Conservation (phyloP, 2,888 invertebrate genomes). For the Calameuta filiformis region DNA sequence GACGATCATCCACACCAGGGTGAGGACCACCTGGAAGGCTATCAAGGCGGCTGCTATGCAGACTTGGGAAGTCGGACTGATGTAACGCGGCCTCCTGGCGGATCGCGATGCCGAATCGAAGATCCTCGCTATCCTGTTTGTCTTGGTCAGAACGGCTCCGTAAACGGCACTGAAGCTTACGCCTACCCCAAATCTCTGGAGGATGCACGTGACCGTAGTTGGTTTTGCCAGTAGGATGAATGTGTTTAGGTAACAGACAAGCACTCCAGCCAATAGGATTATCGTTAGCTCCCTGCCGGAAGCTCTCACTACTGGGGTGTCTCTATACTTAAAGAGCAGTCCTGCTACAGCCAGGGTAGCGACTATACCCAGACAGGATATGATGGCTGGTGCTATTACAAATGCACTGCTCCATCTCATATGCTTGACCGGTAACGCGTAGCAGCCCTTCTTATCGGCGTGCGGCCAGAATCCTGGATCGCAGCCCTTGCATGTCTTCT, state of each 20-base stretch:
- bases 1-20: constrained; percentile 74
- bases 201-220: constrained; percentile 70
- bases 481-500: constrained; percentile 75
- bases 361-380: constrained; percentile 73
- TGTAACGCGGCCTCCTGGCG: constrained; percentile 73
- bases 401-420: constrained; percentile 76
- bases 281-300: constrained; percentile 75
- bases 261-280: constrained; percentile 73
- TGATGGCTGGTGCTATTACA: constrained; percentile 73
- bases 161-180: constrained; percentile 76
- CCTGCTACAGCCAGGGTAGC: constrained; percentile 72
- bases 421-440: constrained; percentile 72
- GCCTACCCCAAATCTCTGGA: constrained; percentile 74
- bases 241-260: constrained; percentile 74
- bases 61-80: constrained; percentile 75
- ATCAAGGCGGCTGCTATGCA: constrained; percentile 72
- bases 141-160: constrained; percentile 75
- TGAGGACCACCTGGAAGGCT: constrained; percentile 70
- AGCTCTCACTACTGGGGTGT: constrained; percentile 74
- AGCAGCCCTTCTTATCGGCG: constrained; percentile 72
- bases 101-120: constrained; percentile 74
- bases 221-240: constrained; percentile 73
- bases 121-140: constrained; percentile 74
- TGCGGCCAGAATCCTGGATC: constrained; percentile 75
- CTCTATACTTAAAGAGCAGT: constrained; percentile 73